Evolutionary conservation across 2,888 invertebrate species (phyloP), one percentile per base, ranked within the genome.

Genomic region (Diploptera punctata): DNA sequence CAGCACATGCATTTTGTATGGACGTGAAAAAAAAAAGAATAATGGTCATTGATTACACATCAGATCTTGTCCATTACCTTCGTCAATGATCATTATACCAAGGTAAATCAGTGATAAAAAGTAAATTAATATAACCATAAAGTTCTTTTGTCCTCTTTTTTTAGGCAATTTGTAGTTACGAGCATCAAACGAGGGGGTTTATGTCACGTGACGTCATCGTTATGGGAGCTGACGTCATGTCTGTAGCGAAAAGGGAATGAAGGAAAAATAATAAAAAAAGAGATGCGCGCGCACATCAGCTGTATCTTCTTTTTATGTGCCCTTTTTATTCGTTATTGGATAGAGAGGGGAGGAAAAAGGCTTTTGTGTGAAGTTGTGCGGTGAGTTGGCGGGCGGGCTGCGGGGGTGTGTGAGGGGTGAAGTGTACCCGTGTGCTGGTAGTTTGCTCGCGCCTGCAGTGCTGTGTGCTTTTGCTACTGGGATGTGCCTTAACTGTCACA

Each of bases 301-400:
- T 62, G 43, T 62, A 43, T 16, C 21, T 38, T 9, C 21, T 43
- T 24, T 62, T 60, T 60, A 9, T 60, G 29, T 26, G 3, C 13
- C 10, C 7, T 60, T 60, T 60, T 60, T 18, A 13, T 60, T 18
- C 13, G 47, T 47, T n/a, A n/a, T 16, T 3, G 49, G 54, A 3
- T 24, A n/a, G n/a, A 24, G 54, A 21, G 26, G 54, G 54, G 26
- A n/a, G 24, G 24, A 31, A 65, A 62, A 43, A 38, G 44, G 43
- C 62, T 65, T 65, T 65, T 65, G 43, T 65, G 62, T 65, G 62
- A 65, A 65, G 21, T 65, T 65, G 38, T 65, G 62, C 43, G 13
- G 62, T 16, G 16, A 62, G 62, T 21, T 44, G n/a, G n/a, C 43
- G 62, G 19, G 54, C 26, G 24, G 54, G 54, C 9, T 54, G 24